A percentile compares a stretch with the other conserved stretches of the same genome.
These are phyloP conservation scores for Mesorhabditis sp. DNA, from an alignment of 2,888 invertebrate genomes.

Conservation along the genomic window DNA sequence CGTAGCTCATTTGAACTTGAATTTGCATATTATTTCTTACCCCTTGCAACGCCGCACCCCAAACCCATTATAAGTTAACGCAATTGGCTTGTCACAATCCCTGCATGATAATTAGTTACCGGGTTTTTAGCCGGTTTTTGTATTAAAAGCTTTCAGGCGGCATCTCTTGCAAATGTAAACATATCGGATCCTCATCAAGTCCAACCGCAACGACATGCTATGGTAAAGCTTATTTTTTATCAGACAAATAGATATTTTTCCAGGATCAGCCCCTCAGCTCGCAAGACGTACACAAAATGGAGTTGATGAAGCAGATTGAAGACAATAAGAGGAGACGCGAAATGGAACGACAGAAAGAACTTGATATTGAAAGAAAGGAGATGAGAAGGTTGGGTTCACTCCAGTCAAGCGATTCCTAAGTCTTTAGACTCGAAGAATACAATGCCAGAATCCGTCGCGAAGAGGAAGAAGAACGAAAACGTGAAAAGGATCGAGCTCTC, in stretches of 20 bases:
- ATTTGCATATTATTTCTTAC: no score
- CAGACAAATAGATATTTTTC: background rate
- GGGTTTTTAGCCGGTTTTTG: no score
- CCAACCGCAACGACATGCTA: background rate
- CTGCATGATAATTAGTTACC: no score
- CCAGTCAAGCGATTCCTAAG: background rate
- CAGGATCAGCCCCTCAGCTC: conserved; percentile 3
- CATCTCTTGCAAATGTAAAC: background rate
- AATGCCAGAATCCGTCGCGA: background rate
- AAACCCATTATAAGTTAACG: no score
- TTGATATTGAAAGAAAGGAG: conserved; percentile 1
- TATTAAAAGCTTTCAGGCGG: background rate
- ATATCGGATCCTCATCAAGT: background rate
- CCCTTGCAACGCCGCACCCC: no score
- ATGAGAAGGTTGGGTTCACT: background rate
- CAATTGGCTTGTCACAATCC: no score
- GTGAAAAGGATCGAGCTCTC: background rate
- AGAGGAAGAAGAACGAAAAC: conserved; percentile 2
- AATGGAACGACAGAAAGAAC: background rate
- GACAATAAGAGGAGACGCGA: background rate
- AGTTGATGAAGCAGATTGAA: background rate
- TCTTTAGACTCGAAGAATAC: background rate
- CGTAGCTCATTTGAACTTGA: no score
- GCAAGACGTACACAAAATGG: background rate
- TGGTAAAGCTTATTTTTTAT: background rate